Percentiles rank a stretch among this genome's conserved stretches.
These are phyloP conservation scores for Nannoperca australis DNA, from an alignment of 2,797 vertebrate species.

Conservation along the genomic window DNA sequence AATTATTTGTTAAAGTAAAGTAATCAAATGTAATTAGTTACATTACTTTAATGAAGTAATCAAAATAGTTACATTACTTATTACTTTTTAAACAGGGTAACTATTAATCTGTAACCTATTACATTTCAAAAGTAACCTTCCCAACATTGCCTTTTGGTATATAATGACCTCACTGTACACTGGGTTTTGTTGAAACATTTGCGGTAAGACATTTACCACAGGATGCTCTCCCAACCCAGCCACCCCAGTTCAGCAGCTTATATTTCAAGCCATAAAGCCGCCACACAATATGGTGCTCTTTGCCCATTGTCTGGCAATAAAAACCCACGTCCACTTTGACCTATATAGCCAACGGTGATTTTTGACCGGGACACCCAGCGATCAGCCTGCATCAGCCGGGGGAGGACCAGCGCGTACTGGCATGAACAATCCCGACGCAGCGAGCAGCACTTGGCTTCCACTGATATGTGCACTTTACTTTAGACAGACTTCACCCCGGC, in stretches of 20 bases:
- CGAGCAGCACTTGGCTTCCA: constrained; percentile 18
- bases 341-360: constrained; percentile 46
- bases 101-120: too few relatives aligned
- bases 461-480: constrained; percentile 55
- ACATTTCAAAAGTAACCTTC: too few relatives aligned
- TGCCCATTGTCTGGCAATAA: constrained; percentile 43
- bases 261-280: background rate
- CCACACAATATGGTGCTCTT: constrained; percentile 4
- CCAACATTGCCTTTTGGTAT: background rate
- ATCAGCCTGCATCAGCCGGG: constrained; percentile 5
- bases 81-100: too few relatives aligned
- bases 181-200: background rate
- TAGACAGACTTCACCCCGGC: constrained; percentile 18
- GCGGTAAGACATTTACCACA: background rate
- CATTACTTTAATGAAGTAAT: too few relatives aligned
- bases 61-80: too few relatives aligned
- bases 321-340: constrained; percentile 58
- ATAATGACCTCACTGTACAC: background rate
- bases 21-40: too few relatives aligned
- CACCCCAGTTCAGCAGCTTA: too few relatives aligned
- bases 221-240: too few relatives aligned
- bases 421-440: constrained; percentile 31
- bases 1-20: too few relatives aligned
- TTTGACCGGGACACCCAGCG: constrained; percentile 54
- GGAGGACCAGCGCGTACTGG: constrained; percentile 45